Conservation (phyloP, 1,140 invertebrate genomes). For the Thaumetopoea pityocampa region DNA sequence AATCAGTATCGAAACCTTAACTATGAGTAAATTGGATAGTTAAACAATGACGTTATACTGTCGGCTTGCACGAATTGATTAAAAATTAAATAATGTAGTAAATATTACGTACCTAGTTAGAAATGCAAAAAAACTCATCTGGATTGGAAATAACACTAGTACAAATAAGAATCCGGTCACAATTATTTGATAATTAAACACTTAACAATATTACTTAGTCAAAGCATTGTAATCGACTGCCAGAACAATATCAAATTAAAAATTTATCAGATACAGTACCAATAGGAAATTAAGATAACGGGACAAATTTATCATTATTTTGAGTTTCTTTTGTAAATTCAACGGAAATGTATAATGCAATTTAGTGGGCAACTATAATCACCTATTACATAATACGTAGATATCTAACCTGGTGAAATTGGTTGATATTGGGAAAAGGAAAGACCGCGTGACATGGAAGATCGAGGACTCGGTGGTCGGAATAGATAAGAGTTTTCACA, state of each 20-base stretch:
- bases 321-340: not conserved
- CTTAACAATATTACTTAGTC: constrained; percentile 14
- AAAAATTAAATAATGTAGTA: not conserved
- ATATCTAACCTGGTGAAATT: too few relatives aligned
- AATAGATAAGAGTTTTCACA: too few relatives aligned
- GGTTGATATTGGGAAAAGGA: not conserved
- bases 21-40: constrained; percentile 4
- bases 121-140: constrained; percentile 19
- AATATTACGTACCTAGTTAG: constrained; percentile 15
- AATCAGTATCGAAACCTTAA: constrained; percentile 9
- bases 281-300: constrained; percentile 19
- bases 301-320: constrained; percentile 3
- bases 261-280: constrained; percentile 25
- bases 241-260: constrained; percentile 16
- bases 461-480: too few relatives aligned
- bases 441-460: not conserved
- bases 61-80: not conserved
- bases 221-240: constrained; percentile 25
- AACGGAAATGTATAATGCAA: not conserved
- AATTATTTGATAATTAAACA: not conserved
- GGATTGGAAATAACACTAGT: not conserved
- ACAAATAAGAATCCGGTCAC: not conserved
- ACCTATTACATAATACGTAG: too few relatives aligned
- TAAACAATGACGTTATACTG: not conserved
- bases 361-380: not conserved